Evolutionary conservation across 2,113 vertebrate species (phyloP), one percentile per base, ranked within the genome.

Genomic region (Triplophysa tibetana): DNA sequence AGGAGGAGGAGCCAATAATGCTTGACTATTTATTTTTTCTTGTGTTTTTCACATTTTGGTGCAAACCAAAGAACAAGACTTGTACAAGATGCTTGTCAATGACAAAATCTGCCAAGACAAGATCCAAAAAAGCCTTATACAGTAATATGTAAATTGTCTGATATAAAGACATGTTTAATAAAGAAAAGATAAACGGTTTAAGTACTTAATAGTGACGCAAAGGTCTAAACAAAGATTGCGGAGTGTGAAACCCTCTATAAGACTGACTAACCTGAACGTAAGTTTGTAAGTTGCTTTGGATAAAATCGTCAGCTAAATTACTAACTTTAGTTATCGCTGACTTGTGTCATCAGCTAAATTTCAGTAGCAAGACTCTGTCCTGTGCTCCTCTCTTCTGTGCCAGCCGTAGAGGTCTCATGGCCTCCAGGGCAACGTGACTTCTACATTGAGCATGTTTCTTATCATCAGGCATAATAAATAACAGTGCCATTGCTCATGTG

Each of bases 211-310:
- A 52, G 13, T 52, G 14, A 16, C 3, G 16, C 43, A 64, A 33
- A 33, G 16, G 26, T 29, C 13, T 64, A 24, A 3, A 3, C 29
- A 29, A 29, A 29, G 29, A 29, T 29, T 29, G 29, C 29, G 4
- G 29, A 29, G 63, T 65, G 29, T 65, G 48, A 72, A 56, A 56
- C 33, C 33, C 33, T 64, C 56, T 74, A 54, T 24, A 19, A 83
- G 78, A 76, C n/a, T 48, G 58, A 80, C 73, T 83, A 70, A 77
- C 74, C 21, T n/a, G 66, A 56, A 74, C 1, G 6, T 24, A 66
- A 60, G 68, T 81, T 29, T 29, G 29, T 29, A 29, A 29, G 29
- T 29, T 3, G 29, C 29, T 29, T 29, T 29, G 29, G 29, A 29
- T 29, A 29, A 29, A 29, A 29, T 0, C 0, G 29, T 29, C 29